Evolutionary conservation across 2,113 vertebrate species (phyloP), one percentile per base, ranked within the genome.

Genomic region (Chunga burmeisteri): DNA sequence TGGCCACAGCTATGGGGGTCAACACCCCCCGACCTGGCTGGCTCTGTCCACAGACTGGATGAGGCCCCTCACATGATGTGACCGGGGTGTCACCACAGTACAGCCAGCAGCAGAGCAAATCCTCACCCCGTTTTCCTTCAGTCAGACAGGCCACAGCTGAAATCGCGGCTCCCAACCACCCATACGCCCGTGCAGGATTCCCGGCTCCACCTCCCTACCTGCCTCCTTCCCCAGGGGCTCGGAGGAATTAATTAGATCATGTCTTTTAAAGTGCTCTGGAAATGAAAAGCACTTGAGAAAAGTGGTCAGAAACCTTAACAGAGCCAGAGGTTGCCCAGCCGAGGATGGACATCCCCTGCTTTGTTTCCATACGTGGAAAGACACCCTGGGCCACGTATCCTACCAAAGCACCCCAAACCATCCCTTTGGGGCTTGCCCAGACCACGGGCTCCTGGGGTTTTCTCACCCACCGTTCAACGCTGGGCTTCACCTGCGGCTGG

Each of bases 11-110:
- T 4, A 19, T 1, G 46, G 16, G 49, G 25, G 16, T 38, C 61
- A 53, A 4, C 0, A 19, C n/a, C 25, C n/a, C n/a, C 11, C 42
- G 38, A 38, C 38, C 38, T 0, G 0, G 5, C 2, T 2, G 4
- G 17, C 17, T 11, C 53, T 72, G 53, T 22, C 44, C 1, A 2
- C 0, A 3, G 40, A 32, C 63, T 46, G 72, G 67, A 22, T 11
- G 42, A 77, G 38, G 44, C n/a, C 63, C 36, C 80, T 68, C 62
- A 1, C 15, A 1, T 1, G 3, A 32, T 2, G 50, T 7, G 77
- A 34, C 12, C 0, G 10, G 34, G 44, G 34, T 40, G 79, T 21
- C 86, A 68, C 61, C 30, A 13, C 0, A 1, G 9, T 5, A 3
- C 0, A 0, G 7, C 9, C 72, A 27, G 44, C 67, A 10, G 7